Conservation (phyloP, 2,113 vertebrate genomes). For the Mola mola region DNA sequence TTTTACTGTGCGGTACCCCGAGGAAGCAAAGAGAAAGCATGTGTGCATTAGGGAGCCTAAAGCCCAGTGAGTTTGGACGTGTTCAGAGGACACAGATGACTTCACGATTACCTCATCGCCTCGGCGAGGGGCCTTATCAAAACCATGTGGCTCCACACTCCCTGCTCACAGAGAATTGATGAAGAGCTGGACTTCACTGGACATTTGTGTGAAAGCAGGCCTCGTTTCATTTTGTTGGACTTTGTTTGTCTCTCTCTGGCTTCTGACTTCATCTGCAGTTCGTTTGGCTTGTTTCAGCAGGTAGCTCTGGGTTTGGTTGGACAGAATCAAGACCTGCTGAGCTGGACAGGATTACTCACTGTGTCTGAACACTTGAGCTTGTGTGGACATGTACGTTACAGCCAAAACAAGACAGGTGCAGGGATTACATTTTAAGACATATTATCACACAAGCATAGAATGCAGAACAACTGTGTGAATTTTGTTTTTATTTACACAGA, state of each 20-base stretch:
- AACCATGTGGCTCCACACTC: conserved; percentile 76
- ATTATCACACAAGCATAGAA: too few species aligned
- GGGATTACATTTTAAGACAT: too few species aligned
- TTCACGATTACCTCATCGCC: conserved; percentile 81
- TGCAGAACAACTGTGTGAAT: too few species aligned
- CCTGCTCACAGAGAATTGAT: conserved; percentile 47
- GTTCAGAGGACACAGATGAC: conserved; percentile 80
- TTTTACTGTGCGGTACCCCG: too few species aligned
- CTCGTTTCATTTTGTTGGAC: conserved; percentile 65
- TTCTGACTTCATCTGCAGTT: conserved; percentile 57
- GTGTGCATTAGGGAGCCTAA: conserved; percentile 30
- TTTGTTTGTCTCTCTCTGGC: conserved; percentile 51
- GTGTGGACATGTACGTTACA: too few species aligned
- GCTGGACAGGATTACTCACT: too few species aligned
- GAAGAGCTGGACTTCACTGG: conserved; percentile 61
- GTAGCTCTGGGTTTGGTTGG: conserved; percentile 36
- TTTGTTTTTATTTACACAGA: too few species aligned
- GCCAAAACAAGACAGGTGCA: too few species aligned
- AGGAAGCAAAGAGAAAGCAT: neutral
- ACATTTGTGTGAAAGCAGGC: conserved; percentile 41
- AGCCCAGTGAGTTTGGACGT: conserved; percentile 70
- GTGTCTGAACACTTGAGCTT: conserved; percentile 5
- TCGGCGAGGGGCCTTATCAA: conserved; percentile 77
- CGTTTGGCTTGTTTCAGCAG: conserved; percentile 35
- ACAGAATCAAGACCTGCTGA: too few species aligned